Evolutionary conservation across 2,888 invertebrate species (phyloP).

Genomic region (Campoplex capitator): DNA sequence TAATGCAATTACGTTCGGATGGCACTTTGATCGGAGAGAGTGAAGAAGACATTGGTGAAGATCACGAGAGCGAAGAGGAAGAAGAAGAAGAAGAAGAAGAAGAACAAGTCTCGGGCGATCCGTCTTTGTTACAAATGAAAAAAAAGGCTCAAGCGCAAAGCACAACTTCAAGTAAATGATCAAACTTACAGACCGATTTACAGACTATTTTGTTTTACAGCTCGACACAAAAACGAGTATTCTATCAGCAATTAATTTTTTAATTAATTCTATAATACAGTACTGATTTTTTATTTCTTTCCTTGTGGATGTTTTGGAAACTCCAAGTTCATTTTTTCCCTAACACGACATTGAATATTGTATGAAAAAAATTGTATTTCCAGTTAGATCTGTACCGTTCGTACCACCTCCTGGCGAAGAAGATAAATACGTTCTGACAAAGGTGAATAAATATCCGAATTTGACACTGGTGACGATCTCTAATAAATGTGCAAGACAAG

Average conservation of each 20-base stretch:
- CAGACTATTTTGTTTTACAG: not conserved
- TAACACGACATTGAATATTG: not conserved
- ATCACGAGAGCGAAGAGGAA: constrained; percentile 81
- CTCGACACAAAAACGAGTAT: too few relatives aligned
- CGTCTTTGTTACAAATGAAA: constrained; percentile 71
- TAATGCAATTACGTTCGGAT: constrained; percentile 69
- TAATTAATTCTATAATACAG: too few relatives aligned
- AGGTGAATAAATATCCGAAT: constrained; percentile 72
- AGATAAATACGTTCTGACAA: constrained; percentile 80
- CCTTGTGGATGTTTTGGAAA: too few relatives aligned
- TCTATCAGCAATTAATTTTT: too few relatives aligned
- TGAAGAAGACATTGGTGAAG: constrained; percentile 75
- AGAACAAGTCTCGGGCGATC: constrained; percentile 69
- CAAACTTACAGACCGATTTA: too few relatives aligned
- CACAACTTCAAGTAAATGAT: constrained; percentile 73
- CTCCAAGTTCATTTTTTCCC: not conserved
- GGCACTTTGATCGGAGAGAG: constrained; percentile 60
- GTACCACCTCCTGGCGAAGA: constrained; percentile 80
- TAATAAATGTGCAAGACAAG: not conserved
- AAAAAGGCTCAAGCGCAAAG: constrained; percentile 76
- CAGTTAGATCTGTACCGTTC: constrained; percentile 70
- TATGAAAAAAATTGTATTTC: constrained; percentile 25
- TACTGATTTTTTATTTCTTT: too few relatives aligned
- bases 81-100: constrained; percentile 82
- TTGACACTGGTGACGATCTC: not conserved